Percentiles rank a stretch among this genome's conserved stretches.
Conservation (phyloP, 2,113 vertebrate genomes). For the Hippolais icterina region DNA sequence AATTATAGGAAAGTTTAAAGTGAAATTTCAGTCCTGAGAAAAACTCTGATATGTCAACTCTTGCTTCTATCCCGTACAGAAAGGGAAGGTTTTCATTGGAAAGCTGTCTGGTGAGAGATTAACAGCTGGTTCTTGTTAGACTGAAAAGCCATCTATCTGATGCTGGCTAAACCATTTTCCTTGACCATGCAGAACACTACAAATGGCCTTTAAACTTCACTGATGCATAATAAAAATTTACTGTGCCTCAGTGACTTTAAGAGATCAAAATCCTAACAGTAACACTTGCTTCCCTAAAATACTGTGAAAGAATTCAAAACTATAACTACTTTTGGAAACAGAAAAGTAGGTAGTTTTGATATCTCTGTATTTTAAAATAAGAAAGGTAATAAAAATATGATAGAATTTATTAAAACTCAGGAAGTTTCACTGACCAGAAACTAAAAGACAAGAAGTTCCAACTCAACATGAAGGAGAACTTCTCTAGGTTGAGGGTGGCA, state of each 20-base stretch:
- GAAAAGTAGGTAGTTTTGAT: background rate
- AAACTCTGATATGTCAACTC: background rate
- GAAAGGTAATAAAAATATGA: background rate
- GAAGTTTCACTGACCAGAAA: background rate
- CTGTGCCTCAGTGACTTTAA: background rate
- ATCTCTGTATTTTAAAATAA: background rate
- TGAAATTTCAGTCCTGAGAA: background rate
- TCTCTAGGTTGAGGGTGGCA: background rate
- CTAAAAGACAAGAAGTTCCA: background rate
- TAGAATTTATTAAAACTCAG: background rate
- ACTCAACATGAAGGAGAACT: background rate
- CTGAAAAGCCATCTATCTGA: background rate
- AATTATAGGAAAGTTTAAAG: background rate
- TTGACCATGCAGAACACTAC: background rate
- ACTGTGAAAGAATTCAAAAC: background rate
- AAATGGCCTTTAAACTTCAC: background rate
- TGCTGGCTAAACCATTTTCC: background rate
- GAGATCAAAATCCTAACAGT: background rate
- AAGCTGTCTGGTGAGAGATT: background rate
- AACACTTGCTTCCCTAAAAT: background rate
- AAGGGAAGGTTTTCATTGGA: background rate
- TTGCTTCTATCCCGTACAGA: background rate
- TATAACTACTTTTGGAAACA: background rate
- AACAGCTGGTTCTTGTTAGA: background rate
- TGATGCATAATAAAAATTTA: background rate